Evolutionary conservation across 2,797 vertebrate genomes (phyloP).

Genomic region (Luscinia luscinia): DNA sequence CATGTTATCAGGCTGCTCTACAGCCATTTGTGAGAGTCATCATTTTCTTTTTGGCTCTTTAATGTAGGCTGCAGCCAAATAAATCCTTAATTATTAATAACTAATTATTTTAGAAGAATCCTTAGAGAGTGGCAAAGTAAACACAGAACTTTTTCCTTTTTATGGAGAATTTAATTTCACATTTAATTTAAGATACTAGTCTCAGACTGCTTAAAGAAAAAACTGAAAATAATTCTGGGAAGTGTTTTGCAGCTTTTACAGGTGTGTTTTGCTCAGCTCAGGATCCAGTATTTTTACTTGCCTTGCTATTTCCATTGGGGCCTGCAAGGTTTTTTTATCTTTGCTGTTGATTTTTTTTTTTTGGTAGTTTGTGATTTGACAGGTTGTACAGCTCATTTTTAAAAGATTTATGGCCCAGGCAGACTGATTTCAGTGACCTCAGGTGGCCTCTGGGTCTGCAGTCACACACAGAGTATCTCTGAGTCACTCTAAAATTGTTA

Average conservation of each 20-base stretch:
- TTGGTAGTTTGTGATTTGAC: not conserved
- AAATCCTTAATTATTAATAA: slow-evolving; percentile 47
- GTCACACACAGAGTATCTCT: not conserved
- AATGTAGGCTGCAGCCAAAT: slow-evolving; percentile 13
- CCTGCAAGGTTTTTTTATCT: not conserved
- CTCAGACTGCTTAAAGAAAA: not conserved
- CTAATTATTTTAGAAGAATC: slow-evolving; percentile 27
- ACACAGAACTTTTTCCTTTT: slow-evolving; percentile 6
- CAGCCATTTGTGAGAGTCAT: not conserved
- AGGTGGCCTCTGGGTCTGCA: not conserved
- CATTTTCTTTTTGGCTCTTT: slow-evolving; percentile 20
- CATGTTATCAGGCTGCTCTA: slow-evolving; percentile 32
- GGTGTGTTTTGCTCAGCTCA: not conserved
- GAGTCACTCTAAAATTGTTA: not conserved
- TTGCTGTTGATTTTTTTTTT: not conserved
- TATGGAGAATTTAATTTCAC: not conserved
- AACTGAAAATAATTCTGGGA: not conserved
- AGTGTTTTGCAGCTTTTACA: not conserved
- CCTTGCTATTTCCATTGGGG: not conserved
- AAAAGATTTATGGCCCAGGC: not conserved
- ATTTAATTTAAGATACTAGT: not conserved
- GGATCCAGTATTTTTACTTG: not conserved
- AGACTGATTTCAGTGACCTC: not conserved
- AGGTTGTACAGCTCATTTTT: not conserved
- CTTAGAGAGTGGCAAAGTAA: not conserved